Evolutionary conservation across 2,888 invertebrate species (phyloP).

Genomic region (Apotomis turbidana): DNA sequence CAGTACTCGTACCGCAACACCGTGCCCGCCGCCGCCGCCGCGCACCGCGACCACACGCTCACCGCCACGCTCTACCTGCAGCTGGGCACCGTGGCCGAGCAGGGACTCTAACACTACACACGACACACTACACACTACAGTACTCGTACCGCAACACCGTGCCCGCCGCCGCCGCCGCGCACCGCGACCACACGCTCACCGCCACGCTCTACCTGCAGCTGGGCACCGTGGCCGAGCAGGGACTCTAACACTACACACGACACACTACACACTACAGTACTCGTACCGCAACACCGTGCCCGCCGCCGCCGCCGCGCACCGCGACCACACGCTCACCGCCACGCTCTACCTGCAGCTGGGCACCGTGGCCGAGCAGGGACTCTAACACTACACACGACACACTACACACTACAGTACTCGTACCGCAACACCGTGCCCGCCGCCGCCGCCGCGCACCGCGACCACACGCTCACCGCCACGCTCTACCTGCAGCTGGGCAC

Average conservation of each 20-base stretch:
- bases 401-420: conserved; percentile 88
- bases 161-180: too few relatives aligned
- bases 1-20: conserved; percentile 92
- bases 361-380: conserved; percentile 76
- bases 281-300: conserved; percentile 91
- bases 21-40: conserved; percentile 84
- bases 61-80: conserved; percentile 59
- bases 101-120: not conserved
- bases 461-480: conserved; percentile 68
- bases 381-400: conserved; percentile 87
- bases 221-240: too few relatives aligned
- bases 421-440: conserved; percentile 90
- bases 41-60: conserved; percentile 82
- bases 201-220: too few relatives aligned
- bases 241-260: conserved; percentile 84
- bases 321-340: conserved; percentile 76
- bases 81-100: conserved; percentile 56
- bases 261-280: conserved; percentile 87
- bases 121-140: too few relatives aligned
- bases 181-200: too few relatives aligned
- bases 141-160: too few relatives aligned
- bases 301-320: conserved; percentile 79
- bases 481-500: conserved; percentile 62
- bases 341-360: conserved; percentile 63
- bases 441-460: conserved; percentile 80